These are phyloP conservation scores for Poicephalus meyeri DNA, from an alignment of 2,113 vertebrate species.

Conservation along the genomic window DNA sequence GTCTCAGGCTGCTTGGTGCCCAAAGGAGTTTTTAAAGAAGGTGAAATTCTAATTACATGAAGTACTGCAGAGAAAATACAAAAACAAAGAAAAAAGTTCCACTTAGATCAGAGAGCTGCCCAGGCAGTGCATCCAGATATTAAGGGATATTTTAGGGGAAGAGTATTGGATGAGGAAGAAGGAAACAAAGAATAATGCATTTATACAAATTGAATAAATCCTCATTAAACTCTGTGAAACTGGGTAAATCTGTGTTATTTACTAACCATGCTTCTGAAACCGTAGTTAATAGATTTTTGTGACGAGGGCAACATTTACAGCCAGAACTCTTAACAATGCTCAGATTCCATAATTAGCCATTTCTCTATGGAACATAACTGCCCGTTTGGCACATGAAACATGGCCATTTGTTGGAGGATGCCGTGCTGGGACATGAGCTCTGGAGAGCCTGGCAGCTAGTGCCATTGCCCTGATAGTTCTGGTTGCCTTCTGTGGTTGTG, in stretches of 20 bases:
- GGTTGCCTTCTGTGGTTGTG: background rate
- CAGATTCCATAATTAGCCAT: background rate
- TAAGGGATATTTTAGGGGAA: background rate
- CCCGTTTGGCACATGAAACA: background rate
- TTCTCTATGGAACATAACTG: background rate
- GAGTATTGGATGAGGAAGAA: background rate
- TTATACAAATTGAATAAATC: background rate
- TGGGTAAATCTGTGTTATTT: slow-evolving; percentile 15
- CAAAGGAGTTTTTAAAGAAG: background rate
- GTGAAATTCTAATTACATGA: background rate
- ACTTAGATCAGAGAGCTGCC: background rate
- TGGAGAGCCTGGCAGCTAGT: background rate
- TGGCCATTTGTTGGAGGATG: background rate
- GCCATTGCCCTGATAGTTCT: background rate
- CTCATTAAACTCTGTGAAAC: background rate
- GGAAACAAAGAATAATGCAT: background rate
- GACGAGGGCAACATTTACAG: background rate
- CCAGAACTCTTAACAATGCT: background rate
- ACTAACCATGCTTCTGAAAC: background rate
- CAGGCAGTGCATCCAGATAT: background rate
- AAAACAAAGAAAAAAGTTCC: background rate
- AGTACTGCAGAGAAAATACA: background rate
- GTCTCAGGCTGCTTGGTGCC: background rate
- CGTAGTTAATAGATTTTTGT: background rate
- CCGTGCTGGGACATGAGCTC: background rate